Evolutionary conservation across 2,113 vertebrate genomes (phyloP).

Genomic region (Piliocolobus tephrosceles): DNA sequence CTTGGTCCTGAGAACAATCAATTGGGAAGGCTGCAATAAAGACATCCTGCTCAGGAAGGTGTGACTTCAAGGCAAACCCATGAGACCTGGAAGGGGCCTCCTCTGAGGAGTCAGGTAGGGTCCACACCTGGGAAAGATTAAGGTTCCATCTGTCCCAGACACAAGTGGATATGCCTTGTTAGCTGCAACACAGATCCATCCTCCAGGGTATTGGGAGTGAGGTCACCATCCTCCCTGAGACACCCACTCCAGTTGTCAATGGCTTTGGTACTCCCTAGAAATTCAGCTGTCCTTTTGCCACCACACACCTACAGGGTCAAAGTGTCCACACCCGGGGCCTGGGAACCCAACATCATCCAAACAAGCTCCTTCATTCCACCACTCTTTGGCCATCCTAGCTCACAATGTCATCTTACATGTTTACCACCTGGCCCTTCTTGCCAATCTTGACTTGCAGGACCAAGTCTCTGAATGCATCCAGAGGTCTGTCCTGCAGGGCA

Average conservation of each 20-base stretch:
- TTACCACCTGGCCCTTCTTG: not conserved
- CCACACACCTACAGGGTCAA: too few species aligned
- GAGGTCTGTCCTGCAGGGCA: not conserved
- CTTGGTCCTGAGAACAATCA: slow-evolving; percentile 65
- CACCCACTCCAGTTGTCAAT: too few species aligned
- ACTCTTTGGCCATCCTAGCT: too few species aligned
- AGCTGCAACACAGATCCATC: not conserved
- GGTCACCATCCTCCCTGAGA: not conserved
- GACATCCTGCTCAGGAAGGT: slow-evolving; percentile 57
- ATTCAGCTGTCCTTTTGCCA: too few species aligned
- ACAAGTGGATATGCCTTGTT: not conserved
- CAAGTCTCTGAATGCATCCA: not conserved
- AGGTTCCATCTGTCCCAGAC: slow-evolving; percentile 47
- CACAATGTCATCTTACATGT: rapidly evolving
- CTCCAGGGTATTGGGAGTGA: not conserved
- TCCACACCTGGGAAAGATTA: slow-evolving; percentile 50
- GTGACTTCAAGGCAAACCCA: slow-evolving; percentile 59
- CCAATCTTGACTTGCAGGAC: not conserved
- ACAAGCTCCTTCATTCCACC: not conserved
- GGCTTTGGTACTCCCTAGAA: not conserved
- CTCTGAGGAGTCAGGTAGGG: not conserved
- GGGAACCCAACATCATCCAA: not conserved
- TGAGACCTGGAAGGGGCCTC: not conserved
- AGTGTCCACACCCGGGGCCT: not conserved
- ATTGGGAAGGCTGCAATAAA: slow-evolving; percentile 60